Evolutionary conservation across 2,797 vertebrate species (phyloP), one percentile per base, ranked within the genome.

Genomic region (Heliangelus exortis): DNA sequence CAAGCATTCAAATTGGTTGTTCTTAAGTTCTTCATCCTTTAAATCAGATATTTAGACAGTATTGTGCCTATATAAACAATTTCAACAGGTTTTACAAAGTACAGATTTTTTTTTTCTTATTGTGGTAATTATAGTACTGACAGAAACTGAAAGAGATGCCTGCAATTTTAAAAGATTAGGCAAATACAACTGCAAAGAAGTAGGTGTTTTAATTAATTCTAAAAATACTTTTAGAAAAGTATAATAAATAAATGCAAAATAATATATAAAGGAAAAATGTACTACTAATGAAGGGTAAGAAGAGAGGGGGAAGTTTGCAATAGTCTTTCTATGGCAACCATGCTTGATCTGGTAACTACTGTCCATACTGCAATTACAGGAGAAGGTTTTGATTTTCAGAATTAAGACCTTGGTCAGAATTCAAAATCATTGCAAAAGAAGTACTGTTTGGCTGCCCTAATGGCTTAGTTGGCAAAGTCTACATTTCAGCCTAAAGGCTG

Each of bases 1-100:
- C 97, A 97, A 90, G 92, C 90, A 97, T 98, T 98, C 91, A 97
- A 96, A 97, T 87, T 94, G 75, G 86, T 68, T 97, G 90, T 90
- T 96, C 93, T 97, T 89, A 90, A 67, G 69, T 88, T 93, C 91
- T 96, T 97, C 59, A 93, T 80, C 84, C 68, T 96, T 91, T 87
- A 93, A 97, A 75, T 84, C 91, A 87, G 80, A 79, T 93, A 95
- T 48, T 81, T 85, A 81, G 62, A 73, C 16, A 61, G 50, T 29
- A 73, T 61, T 93, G 39, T 80, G 59, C 71, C 76, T 54, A 43
- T 33, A 51, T 72, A 65, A 85, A 61, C 59, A 43, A 75, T 92
- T 96, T 83, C 81, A 73, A 65, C 36, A 77, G 33, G 26, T 67
- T 85, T 89, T 67, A 79, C 31, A 47, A 76, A 83, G 20, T 39